These are phyloP conservation scores for Bolinopsis microptera DNA, from an alignment of 37 sponge, comb jelly and placozoan genomes.

Conservation along the genomic window DNA sequence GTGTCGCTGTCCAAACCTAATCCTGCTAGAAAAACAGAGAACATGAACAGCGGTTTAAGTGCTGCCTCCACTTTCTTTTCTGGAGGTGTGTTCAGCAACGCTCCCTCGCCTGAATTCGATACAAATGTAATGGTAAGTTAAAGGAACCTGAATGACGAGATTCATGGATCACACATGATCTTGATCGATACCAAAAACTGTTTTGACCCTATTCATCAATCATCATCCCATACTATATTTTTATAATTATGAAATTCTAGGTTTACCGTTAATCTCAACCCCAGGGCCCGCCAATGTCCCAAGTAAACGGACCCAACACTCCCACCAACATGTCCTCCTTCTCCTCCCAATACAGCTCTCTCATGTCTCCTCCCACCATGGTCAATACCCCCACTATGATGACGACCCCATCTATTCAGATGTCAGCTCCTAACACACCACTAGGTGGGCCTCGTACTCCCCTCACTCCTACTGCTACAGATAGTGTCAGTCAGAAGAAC, in stretches of 20 bases:
- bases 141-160: too few species aligned
- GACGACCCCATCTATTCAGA: neutral
- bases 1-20: neutral
- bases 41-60: neutral
- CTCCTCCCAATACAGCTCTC: neutral
- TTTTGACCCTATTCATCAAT: too few species aligned
- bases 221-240: too few species aligned
- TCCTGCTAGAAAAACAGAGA: neutral
- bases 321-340: neutral
- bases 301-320: neutral
- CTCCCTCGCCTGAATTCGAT: neutral
- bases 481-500: constrained; percentile 1
- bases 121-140: neutral
- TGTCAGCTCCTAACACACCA: neutral
- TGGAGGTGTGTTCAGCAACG: neutral
- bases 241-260: too few species aligned
- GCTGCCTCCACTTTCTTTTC: too few species aligned
- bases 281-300: constrained; percentile 24
- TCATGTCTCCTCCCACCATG: constrained; percentile 2
- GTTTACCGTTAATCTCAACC: too few species aligned
- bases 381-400: neutral
- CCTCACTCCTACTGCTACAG: neutral
- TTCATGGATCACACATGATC: too few species aligned
- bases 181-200: too few species aligned
- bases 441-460: neutral